Conservation (phyloP, 2,888 invertebrate genomes). For the Orchesella flavescens region DNA sequence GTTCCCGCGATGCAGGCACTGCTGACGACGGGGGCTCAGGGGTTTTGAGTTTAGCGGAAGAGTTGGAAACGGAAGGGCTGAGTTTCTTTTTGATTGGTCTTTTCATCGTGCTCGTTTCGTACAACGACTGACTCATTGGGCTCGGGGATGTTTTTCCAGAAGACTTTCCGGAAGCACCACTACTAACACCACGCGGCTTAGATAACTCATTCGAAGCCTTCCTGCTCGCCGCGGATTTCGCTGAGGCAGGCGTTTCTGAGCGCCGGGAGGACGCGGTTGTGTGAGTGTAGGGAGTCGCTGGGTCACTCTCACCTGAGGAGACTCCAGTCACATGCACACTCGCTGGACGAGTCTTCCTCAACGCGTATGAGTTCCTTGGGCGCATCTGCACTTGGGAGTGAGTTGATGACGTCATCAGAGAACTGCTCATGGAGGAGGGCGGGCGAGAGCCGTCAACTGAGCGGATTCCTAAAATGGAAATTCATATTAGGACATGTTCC, state of each 20-base stretch:
- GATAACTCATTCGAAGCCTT: slow-evolving; percentile 44
- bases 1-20: background rate
- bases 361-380: slow-evolving; percentile 60
- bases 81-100: slow-evolving; percentile 58
- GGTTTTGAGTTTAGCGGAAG: slow-evolving; percentile 1
- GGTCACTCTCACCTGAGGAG: slow-evolving; percentile 23
- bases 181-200: background rate
- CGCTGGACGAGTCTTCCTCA: slow-evolving; percentile 68
- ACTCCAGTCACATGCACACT: slow-evolving; percentile 71
- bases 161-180: slow-evolving; percentile 47
- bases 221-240: slow-evolving; percentile 47
- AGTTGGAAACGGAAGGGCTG: slow-evolving; percentile 29
- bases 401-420: slow-evolving; percentile 70
- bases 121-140: slow-evolving; percentile 42
- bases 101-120: slow-evolving; percentile 66
- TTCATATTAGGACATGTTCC: too few relatives aligned
- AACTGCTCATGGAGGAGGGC: slow-evolving; percentile 68
- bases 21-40: slow-evolving; percentile 24
- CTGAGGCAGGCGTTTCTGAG: slow-evolving; percentile 46
- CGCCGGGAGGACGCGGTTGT: slow-evolving; percentile 42
- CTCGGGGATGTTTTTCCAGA: slow-evolving; percentile 59
- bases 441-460: slow-evolving; percentile 67
- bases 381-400: slow-evolving; percentile 70
- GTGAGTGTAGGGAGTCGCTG: background rate
- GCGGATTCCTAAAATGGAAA: slow-evolving; percentile 56